Percentiles rank a stretch among this genome's conserved stretches.
Evolutionary conservation across 53 echinoderm and acorn worm genomes (phyloP).

Genomic region (Actinopyga echinites): DNA sequence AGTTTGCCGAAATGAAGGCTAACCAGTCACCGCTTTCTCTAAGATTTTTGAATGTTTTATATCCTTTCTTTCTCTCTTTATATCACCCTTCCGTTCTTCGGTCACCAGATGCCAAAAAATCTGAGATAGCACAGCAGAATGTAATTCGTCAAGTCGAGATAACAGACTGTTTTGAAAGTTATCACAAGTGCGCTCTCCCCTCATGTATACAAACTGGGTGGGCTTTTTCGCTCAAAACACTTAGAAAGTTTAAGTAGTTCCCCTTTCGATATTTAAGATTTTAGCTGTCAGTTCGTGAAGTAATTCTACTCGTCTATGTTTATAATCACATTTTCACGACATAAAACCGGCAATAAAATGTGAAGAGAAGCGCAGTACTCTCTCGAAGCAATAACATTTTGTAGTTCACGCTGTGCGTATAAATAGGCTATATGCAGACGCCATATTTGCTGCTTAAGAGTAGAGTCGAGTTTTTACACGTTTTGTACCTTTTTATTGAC

Average conservation of each 20-base stretch:
- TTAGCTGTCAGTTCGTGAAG: constrained; percentile 14
- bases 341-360: constrained; percentile 31
- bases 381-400: constrained; percentile 25
- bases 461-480: no score
- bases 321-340: constrained; percentile 34
- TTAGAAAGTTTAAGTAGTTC: constrained; percentile 19
- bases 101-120: no score
- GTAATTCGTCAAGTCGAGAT: constrained; percentile 24
- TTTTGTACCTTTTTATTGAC: no score
- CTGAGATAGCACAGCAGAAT: background rate
- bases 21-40: no score
- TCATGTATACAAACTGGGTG: constrained; percentile 29
- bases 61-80: no score
- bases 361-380: constrained; percentile 30
- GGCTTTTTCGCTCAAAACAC: constrained; percentile 17
- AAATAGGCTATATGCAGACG: no score
- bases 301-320: constrained; percentile 17
- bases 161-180: constrained; percentile 21
- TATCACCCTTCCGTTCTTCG: no score
- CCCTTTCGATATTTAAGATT: background rate
- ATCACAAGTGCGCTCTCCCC: constrained; percentile 2
- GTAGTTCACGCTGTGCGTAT: background rate
- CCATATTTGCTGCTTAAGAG: no score
- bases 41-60: no score
- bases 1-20: no score